phyloP scores from a whole-genome alignment of 2,113 vertebrate genomes.

The Lepisosteus osseus region DNA sequence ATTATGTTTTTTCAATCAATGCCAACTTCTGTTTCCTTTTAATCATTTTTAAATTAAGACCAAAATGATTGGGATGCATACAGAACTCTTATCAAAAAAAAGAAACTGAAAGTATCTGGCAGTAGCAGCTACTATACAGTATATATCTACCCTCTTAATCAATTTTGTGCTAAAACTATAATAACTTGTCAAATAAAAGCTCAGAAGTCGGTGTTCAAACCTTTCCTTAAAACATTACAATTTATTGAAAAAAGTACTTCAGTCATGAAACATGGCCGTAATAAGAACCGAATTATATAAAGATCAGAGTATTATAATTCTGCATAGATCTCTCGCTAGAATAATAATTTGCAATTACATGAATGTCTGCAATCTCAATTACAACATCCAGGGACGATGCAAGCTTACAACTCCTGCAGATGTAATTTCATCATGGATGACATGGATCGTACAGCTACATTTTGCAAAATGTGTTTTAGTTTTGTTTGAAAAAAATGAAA shows the following conservation, averaged over 20 bases:
- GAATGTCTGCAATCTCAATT: not conserved
- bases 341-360: conserved; percentile 1
- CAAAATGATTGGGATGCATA: too few relatives aligned
- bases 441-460: too few relatives aligned
- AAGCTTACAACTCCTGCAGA: not conserved
- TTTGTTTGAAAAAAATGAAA: too few relatives aligned
- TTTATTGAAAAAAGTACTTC: not conserved
- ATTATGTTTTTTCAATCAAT: too few relatives aligned
- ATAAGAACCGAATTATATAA: not conserved
- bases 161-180: too few relatives aligned
- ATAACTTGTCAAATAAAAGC: not conserved
- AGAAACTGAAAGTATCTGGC: too few relatives aligned
- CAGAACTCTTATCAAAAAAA: too few relatives aligned
- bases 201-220: not conserved
- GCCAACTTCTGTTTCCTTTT: too few relatives aligned
- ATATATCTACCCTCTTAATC: too few relatives aligned
- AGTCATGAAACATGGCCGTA: not conserved
- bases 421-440: not conserved
- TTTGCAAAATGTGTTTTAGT: too few relatives aligned
- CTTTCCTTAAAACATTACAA: not conserved
- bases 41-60: too few relatives aligned
- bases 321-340: not conserved
- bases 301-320: not conserved
- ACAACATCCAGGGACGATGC: not conserved
- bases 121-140: too few relatives aligned